These are phyloP conservation scores for Notoglanidium macrostoma DNA, from an alignment of 2,797 vertebrate genomes.

Conservation along the genomic window DNA sequence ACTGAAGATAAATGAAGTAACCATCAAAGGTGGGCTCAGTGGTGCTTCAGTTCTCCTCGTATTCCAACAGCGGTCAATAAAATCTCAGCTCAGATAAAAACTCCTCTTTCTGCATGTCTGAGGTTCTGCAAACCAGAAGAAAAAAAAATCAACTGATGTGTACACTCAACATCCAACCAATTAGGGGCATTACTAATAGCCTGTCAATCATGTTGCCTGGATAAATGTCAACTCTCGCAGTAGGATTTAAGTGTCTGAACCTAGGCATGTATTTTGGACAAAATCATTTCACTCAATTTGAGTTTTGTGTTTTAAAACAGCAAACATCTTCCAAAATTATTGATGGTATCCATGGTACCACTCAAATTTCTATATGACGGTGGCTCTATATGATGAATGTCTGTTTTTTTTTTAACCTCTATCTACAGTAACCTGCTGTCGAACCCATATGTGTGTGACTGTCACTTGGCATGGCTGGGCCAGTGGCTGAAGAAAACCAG, in stretches of 20 bases:
- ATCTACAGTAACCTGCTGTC: slow-evolving; percentile 89
- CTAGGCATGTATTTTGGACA: not conserved
- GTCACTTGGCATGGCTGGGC: slow-evolving; percentile 94
- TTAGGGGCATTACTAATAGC: not conserved
- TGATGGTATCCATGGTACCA: not conserved
- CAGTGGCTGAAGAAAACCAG: slow-evolving; percentile 94
- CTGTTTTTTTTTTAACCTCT: not conserved
- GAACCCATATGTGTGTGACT: slow-evolving; percentile 97
- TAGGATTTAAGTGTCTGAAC: not conserved
- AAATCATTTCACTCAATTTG: not conserved
- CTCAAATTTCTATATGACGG: not conserved
- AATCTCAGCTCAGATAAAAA: not conserved
- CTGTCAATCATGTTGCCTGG: not conserved
- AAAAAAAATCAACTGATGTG: not conserved
- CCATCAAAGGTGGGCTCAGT: not conserved
- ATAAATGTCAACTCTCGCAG: too few relatives aligned
- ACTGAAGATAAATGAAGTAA: not conserved
- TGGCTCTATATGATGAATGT: not conserved
- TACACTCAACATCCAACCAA: not conserved
- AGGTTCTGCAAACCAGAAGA: not conserved
- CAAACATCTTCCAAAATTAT: not conserved
- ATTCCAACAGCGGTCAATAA: not conserved
- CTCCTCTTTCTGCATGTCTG: not conserved
- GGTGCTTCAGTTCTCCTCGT: not conserved
- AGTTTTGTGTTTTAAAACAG: slow-evolving; percentile 1